phyloP scores from a whole-genome alignment of 1,140 invertebrate species.

The Sitophilus oryzae region DNA sequence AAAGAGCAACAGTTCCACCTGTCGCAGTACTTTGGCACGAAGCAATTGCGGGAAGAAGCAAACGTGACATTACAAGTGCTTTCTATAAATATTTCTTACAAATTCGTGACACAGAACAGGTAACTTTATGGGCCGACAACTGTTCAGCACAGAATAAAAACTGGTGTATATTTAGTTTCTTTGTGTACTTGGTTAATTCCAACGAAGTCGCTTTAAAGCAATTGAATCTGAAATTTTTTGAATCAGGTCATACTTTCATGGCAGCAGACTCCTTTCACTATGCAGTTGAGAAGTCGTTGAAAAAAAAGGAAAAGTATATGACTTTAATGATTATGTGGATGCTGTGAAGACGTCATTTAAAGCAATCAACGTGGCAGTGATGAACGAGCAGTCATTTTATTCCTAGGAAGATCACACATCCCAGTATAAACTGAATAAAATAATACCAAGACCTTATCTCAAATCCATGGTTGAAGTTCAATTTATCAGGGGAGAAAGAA shows the following conservation, averaged over 20 bases:
- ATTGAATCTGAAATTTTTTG: constrained; percentile 16
- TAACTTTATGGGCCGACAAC: constrained; percentile 18
- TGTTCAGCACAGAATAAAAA: constrained; percentile 21
- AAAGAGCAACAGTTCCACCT: constrained; percentile 6
- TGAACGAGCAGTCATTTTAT: constrained; percentile 8
- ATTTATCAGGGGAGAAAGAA: too few relatives aligned
- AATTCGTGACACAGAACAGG: constrained; percentile 7
- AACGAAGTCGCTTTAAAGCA: not conserved
- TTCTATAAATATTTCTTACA: constrained; percentile 25
- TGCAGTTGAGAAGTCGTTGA: constrained; percentile 9
- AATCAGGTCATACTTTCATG: constrained; percentile 12
- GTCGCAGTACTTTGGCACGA: constrained; percentile 26
- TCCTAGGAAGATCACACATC: constrained; percentile 13
- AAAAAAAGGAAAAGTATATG: constrained; percentile 7
- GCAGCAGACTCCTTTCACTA: constrained; percentile 13
- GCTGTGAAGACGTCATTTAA: constrained; percentile 2
- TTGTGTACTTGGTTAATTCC: constrained; percentile 12
- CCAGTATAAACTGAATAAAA: constrained; percentile 17
- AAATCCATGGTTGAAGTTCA: too few relatives aligned
- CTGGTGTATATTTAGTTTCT: constrained; percentile 13
- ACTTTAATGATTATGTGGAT: constrained; percentile 12
- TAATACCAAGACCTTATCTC: constrained; percentile 3
- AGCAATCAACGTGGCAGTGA: too few relatives aligned
- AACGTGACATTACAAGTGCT: constrained; percentile 26
- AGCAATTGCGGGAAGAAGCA: constrained; percentile 22